These are phyloP conservation scores for Pseudomyrmex gracilis DNA, from an alignment of 1,140 invertebrate genomes.

Conservation along the genomic window DNA sequence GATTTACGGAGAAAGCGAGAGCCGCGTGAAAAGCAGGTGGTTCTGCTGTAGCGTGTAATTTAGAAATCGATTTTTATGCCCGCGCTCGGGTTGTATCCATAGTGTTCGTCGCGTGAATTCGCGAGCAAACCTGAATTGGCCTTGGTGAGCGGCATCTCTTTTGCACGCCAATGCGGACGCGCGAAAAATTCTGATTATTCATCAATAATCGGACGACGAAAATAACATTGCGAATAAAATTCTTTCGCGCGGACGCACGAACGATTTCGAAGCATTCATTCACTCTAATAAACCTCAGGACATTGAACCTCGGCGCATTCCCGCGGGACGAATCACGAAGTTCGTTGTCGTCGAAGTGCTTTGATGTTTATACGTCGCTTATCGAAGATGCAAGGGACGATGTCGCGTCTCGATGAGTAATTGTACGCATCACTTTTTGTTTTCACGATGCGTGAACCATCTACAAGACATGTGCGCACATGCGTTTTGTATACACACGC, in stretches of 20 bases:
- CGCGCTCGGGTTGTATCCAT: slow-evolving; percentile 20
- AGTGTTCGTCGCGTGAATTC: slow-evolving; percentile 56
- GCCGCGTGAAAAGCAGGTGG: slow-evolving; percentile 61
- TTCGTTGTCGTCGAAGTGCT: slow-evolving; percentile 16
- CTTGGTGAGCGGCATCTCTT: not conserved
- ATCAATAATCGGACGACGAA: slow-evolving; percentile 1
- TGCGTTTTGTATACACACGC: not conserved
- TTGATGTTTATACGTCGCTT: slow-evolving; percentile 31
- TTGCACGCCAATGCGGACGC: not conserved
- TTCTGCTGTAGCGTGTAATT: slow-evolving; percentile 55
- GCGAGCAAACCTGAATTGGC: slow-evolving; percentile 30
- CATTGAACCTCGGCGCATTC: slow-evolving; percentile 44
- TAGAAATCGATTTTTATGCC: slow-evolving; percentile 66
- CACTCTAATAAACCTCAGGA: slow-evolving; percentile 33
- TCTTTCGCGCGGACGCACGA: slow-evolving; percentile 17
- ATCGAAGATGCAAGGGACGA: not conserved
- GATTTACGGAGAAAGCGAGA: slow-evolving; percentile 64
- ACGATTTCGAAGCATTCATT: slow-evolving; percentile 13
- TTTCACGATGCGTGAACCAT: not conserved
- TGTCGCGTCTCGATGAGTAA: not conserved
- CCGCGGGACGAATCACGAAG: slow-evolving; percentile 27
- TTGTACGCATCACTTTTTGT: slow-evolving; percentile 29
- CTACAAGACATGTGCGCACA: not conserved
- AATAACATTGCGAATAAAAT: not conserved
- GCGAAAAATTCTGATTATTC: slow-evolving; percentile 11